Percentiles rank a stretch among this genome's conserved stretches.
Evolutionary conservation across 92 coral and sea anemone genomes (phyloP).

Genomic region (Phenganax marumi): DNA sequence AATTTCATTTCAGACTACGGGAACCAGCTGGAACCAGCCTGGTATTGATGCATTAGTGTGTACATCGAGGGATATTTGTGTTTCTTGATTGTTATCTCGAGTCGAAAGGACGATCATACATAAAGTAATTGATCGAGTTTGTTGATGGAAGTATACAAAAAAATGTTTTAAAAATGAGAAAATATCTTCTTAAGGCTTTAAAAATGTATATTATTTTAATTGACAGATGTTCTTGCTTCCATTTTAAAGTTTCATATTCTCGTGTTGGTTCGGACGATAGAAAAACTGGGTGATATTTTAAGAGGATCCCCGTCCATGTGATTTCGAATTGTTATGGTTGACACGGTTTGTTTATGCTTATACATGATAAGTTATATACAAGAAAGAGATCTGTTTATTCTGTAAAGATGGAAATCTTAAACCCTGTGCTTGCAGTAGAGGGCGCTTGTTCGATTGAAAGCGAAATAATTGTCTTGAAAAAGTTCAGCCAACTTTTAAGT

Average conservation of each 20-base stretch:
- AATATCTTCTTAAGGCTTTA: neutral
- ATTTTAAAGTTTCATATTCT: neutral
- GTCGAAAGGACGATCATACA: no score
- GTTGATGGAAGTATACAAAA: neutral
- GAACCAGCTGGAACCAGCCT: no score
- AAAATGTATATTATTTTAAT: neutral
- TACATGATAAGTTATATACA: neutral
- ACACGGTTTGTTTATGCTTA: neutral
- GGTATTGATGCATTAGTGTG: no score
- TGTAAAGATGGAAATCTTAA: slow-evolving; percentile 44
- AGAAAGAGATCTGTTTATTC: neutral
- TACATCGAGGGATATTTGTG: no score
- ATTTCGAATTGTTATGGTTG: neutral
- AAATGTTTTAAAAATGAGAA: neutral
- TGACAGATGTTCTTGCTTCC: neutral
- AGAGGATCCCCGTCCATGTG: neutral
- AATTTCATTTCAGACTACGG: no score
- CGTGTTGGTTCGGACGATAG: neutral
- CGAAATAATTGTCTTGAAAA: slow-evolving; percentile 71
- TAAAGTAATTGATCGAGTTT: no score
- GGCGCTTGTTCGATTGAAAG: slow-evolving; percentile 69
- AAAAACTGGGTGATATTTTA: neutral
- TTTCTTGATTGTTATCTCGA: no score
- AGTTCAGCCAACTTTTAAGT: slow-evolving; percentile 56
- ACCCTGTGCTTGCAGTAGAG: slow-evolving; percentile 49